A percentile compares a stretch with the other conserved stretches of the same genome.
Evolutionary conservation across 2,113 vertebrate species (phyloP).

Genomic region (Uropsilus gracilis): DNA sequence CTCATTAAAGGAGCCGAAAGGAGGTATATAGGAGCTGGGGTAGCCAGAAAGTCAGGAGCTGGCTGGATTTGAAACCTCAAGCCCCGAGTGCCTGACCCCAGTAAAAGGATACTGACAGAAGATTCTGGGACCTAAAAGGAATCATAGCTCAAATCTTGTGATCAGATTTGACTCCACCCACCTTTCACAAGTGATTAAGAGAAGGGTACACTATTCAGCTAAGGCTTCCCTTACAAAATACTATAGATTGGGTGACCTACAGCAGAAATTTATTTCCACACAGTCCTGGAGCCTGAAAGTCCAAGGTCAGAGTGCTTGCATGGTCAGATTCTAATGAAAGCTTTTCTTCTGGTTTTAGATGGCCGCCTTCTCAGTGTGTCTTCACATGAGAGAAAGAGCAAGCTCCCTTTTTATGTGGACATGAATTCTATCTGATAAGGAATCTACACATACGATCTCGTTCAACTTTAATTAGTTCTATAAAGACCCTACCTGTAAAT

Average conservation of each 20-base stretch:
- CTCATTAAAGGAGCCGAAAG: slow-evolving; percentile 36
- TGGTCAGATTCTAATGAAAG: neutral
- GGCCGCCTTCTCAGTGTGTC: neutral
- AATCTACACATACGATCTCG: neutral
- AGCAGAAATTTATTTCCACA: neutral
- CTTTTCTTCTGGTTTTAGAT: neutral
- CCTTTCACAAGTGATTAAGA: neutral
- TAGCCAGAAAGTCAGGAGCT: neutral
- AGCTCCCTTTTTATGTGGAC: neutral
- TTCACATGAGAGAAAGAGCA: neutral
- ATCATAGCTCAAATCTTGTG: neutral
- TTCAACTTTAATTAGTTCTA: neutral
- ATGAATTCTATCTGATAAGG: neutral
- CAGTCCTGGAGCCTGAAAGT: neutral
- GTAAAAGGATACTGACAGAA: neutral
- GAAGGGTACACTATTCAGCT: neutral
- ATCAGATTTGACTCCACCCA: neutral
- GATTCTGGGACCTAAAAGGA: neutral
- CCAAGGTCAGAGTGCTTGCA: neutral
- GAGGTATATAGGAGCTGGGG: neutral
- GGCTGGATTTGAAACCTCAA: neutral
- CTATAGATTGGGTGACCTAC: neutral
- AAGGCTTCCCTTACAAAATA: neutral
- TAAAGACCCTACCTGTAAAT: neutral
- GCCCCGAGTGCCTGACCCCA: neutral